A percentile compares a stretch with the other conserved stretches of the same genome.
Conservation (phyloP, 2,888 invertebrate genomes). For the Saturnia japonica region DNA sequence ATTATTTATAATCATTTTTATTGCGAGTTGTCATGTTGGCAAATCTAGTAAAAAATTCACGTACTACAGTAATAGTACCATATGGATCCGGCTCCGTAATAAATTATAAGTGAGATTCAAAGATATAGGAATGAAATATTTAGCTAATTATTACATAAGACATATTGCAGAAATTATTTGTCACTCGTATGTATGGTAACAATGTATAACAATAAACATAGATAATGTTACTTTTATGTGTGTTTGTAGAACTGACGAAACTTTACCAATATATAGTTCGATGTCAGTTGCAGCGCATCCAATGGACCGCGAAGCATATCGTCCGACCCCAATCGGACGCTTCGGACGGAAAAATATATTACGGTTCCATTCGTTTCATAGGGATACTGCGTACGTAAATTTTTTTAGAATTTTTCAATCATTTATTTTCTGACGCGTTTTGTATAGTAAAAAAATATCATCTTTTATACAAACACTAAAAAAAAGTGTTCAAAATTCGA, state of each 20-base stretch:
- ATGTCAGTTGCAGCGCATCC: slow-evolving; percentile 55
- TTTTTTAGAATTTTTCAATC: background rate
- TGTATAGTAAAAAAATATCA: background rate
- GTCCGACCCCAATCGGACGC: slow-evolving; percentile 44
- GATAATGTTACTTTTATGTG: slow-evolving; percentile 6
- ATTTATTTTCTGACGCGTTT: background rate
- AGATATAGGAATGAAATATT: background rate
- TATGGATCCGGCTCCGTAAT: too few relatives aligned
- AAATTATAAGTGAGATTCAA: too few relatives aligned
- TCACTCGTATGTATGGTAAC: background rate
- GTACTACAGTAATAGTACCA: too few relatives aligned
- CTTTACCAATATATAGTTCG: slow-evolving; percentile 29
- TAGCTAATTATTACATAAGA: background rate
- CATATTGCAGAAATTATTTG: background rate
- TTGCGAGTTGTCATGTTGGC: too few relatives aligned
- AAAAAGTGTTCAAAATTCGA: too few relatives aligned
- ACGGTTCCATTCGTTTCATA: slow-evolving; percentile 26
- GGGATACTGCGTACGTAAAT: slow-evolving; percentile 4
- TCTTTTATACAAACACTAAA: too few relatives aligned
- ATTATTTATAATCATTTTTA: too few relatives aligned
- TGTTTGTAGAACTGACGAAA: slow-evolving; percentile 16
- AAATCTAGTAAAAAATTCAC: too few relatives aligned
- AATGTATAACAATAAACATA: background rate
- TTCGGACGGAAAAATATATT: slow-evolving; percentile 37
- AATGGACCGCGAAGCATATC: slow-evolving; percentile 48